Evolutionary conservation across 1,140 invertebrate genomes (phyloP), one percentile per base, ranked within the genome.

Genomic region (Augochlora pura): DNA sequence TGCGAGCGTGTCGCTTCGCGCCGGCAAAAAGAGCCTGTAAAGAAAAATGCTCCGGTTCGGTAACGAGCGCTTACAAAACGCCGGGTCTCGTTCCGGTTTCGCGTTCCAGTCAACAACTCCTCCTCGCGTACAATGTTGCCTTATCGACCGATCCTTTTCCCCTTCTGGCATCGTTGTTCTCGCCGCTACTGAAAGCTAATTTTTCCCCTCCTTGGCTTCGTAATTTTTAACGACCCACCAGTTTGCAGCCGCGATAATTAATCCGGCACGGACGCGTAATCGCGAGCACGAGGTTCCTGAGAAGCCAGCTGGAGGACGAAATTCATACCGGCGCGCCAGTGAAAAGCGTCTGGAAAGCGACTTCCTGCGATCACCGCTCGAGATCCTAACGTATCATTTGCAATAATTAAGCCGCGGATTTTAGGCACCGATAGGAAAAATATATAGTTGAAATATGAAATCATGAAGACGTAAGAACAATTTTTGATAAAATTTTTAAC

Each of bases 1-100:
- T n/a, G n/a, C 32, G 32, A 32, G 32, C 32, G 10, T 10, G 10
- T 10, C 42, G 42, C 9, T 10, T 42, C 42, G 42, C 9, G 10
- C 14, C 42, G 12, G 12, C 1, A 0, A 21, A 67, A 23, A 25
- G 49, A 67, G 25, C 9, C 9, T 23, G 16, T 14, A 8, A 23
- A 23, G 12, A 46, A 23, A 27, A 49, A 42, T 8, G 16, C 23
- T 1, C 6, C 9, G 23, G 25, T 32, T 68, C 42, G 59, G 59
- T 62, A 62, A 57, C 54, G 54, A 57, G 54, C 54, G 6, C 54
- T 57, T 57, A 57, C 54, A 57, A 57, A 57, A 57, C 54, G 54
- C 21, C 54, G 6, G 21, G 54, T 57, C 49, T 57, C 54, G 54
- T 57, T 57, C 54, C 54, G 54, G 54, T 57, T 57, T 57, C 54